phyloP scores from a whole-genome alignment of 92 coral and sea anemone genomes.

The Phenganax stokvisi region DNA sequence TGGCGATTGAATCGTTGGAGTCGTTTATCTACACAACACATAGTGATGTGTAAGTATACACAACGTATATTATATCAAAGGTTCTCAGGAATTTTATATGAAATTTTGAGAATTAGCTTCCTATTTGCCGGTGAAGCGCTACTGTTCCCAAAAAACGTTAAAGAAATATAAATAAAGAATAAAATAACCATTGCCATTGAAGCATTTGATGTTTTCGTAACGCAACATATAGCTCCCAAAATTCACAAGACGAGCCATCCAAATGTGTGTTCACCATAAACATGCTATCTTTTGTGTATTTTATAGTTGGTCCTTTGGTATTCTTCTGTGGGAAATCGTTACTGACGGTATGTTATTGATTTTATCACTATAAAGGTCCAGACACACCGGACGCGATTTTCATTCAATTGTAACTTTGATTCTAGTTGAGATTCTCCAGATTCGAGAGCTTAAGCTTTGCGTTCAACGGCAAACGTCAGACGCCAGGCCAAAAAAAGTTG shows the following conservation, averaged over 20 bases:
- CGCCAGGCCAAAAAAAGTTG: too few relatives aligned
- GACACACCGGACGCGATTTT: not conserved
- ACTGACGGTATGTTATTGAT: slow-evolving; percentile 16
- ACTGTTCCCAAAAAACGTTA: too few relatives aligned
- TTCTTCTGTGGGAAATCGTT: slow-evolving; percentile 28
- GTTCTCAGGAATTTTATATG: too few relatives aligned
- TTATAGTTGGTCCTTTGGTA: slow-evolving; percentile 34
- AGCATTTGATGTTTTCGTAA: not conserved
- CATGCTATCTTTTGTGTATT: not conserved
- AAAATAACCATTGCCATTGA: not conserved
- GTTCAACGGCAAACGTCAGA: too few relatives aligned
- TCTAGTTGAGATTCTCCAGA: too few relatives aligned
- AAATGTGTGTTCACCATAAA: not conserved
- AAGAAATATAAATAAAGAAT: too few relatives aligned
- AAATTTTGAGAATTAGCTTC: too few relatives aligned
- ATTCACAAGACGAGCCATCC: too few relatives aligned
- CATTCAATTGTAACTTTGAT: not conserved
- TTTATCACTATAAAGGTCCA: not conserved
- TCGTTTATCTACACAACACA: slow-evolving; percentile 26
- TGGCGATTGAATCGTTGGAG: slow-evolving; percentile 34
- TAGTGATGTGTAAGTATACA: slow-evolving; percentile 29
- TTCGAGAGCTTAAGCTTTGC: too few relatives aligned
- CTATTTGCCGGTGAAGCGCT: too few relatives aligned
- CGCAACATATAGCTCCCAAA: too few relatives aligned
- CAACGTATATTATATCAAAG: too few relatives aligned